phyloP scores from a whole-genome alignment of 2,888 invertebrate species.

The Cryptocephalus moraei region DNA sequence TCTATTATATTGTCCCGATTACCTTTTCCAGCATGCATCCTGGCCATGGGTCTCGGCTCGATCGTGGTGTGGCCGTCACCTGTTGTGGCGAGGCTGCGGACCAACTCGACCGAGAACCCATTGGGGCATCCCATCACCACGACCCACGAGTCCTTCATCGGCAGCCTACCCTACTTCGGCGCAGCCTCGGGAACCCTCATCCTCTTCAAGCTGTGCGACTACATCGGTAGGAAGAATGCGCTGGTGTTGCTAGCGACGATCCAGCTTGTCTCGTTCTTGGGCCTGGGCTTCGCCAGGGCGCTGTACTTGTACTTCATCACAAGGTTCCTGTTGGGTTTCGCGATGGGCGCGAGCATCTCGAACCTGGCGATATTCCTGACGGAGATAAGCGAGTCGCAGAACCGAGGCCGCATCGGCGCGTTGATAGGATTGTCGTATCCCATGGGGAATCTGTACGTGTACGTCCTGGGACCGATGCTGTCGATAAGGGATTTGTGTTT shows the following conservation, averaged over 20 bases:
- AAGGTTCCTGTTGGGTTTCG: slow-evolving; percentile 50
- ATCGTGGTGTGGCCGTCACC: slow-evolving; percentile 1
- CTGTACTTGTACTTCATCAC: slow-evolving; percentile 37
- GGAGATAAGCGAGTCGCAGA: slow-evolving; percentile 69
- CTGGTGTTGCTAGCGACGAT: neutral
- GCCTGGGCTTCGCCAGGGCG: neutral
- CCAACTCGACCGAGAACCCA: neutral
- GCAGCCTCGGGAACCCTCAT: neutral
- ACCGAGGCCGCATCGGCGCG: slow-evolving; percentile 59
- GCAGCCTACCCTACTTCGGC: neutral
- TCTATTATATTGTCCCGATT: neutral
- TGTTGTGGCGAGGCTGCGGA: neutral
- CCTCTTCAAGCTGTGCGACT: neutral
- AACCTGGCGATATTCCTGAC: slow-evolving; percentile 75
- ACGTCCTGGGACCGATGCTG: slow-evolving; percentile 51
- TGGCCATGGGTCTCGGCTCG: neutral
- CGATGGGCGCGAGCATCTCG: slow-evolving; percentile 58
- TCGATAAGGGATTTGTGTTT: slow-evolving; percentile 17
- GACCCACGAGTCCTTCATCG: neutral
- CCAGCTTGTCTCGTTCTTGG: neutral
- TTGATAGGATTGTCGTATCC: slow-evolving; percentile 62
- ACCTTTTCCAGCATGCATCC: neutral
- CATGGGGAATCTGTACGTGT: slow-evolving; percentile 55
- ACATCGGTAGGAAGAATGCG: neutral
- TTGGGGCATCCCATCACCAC: neutral